These are phyloP conservation scores for Bombus vancouverensis DNA, from an alignment of 1,140 invertebrate genomes.

Conservation along the genomic window DNA sequence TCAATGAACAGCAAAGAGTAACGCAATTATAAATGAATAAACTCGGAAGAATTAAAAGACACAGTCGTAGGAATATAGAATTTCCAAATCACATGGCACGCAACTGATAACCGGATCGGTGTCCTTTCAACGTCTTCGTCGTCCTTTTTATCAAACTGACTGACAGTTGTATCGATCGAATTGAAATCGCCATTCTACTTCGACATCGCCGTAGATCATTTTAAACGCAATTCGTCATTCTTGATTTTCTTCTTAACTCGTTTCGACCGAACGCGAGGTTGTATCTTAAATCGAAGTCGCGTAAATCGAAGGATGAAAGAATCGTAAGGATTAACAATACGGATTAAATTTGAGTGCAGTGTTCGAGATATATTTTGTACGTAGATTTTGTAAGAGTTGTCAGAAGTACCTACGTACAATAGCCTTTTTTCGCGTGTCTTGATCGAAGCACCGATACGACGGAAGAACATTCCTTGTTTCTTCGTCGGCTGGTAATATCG, in stretches of 20 bases:
- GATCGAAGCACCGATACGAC: constrained; percentile 33
- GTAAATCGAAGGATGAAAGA: not conserved
- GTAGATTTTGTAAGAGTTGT: not conserved
- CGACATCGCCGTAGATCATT: not conserved
- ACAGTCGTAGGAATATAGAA: too few relatives aligned
- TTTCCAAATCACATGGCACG: too few relatives aligned
- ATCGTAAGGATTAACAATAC: not conserved
- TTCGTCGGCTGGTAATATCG: constrained; percentile 35
- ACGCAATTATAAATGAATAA: too few relatives aligned
- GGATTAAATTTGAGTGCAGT: not conserved
- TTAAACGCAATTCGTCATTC: too few relatives aligned
- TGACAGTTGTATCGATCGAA: too few relatives aligned
- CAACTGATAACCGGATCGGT: too few relatives aligned
- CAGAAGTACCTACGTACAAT: not conserved
- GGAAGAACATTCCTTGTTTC: constrained; percentile 20
- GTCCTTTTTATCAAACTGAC: too few relatives aligned
- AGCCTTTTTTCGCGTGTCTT: constrained; percentile 10
- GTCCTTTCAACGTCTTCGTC: too few relatives aligned
- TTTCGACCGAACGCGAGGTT: not conserved
- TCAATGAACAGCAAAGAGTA: too few relatives aligned
- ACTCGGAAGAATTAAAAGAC: too few relatives aligned
- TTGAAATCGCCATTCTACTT: not conserved
- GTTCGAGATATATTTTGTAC: not conserved
- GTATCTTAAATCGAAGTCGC: not conserved
- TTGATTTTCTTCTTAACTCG: too few relatives aligned